phyloP scores from a whole-genome alignment of 2,797 vertebrate genomes.

The Anomalospiza imberbis region DNA sequence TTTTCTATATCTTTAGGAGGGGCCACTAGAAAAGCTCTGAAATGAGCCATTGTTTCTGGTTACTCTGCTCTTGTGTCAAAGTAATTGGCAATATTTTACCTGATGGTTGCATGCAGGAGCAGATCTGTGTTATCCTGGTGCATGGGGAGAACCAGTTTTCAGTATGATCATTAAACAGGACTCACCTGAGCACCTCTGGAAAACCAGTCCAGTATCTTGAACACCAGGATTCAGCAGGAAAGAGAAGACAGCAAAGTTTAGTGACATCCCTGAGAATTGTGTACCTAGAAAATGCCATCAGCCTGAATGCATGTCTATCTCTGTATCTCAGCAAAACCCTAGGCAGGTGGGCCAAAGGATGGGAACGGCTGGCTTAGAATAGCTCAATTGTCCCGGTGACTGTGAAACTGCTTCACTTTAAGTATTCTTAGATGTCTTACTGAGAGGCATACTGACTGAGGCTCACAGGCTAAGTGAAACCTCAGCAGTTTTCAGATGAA shows the following conservation, averaged over 20 bases:
- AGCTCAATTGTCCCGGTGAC: neutral
- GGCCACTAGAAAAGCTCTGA: neutral
- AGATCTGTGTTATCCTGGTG: neutral
- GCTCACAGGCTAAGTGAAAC: neutral
- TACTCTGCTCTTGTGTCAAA: neutral
- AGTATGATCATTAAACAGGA: neutral
- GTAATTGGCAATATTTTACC: neutral
- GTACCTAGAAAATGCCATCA: neutral
- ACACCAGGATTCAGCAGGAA: neutral
- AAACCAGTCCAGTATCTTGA: neutral
- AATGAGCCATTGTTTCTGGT: neutral
- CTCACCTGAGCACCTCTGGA: neutral
- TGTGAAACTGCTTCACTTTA: neutral
- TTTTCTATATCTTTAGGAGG: neutral
- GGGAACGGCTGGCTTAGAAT: neutral
- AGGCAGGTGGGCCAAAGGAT: no score
- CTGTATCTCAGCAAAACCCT: neutral
- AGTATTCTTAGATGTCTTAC: neutral
- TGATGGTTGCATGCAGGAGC: accelerated
- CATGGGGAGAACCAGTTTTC: neutral
- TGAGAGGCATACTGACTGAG: neutral
- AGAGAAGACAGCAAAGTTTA: neutral
- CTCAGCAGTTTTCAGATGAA: neutral
- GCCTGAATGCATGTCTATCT: neutral
- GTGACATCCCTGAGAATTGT: neutral